Base-by-base conservation (phyloP, 2,888 invertebrate genomes). In the Tillus elongatus region DNA sequence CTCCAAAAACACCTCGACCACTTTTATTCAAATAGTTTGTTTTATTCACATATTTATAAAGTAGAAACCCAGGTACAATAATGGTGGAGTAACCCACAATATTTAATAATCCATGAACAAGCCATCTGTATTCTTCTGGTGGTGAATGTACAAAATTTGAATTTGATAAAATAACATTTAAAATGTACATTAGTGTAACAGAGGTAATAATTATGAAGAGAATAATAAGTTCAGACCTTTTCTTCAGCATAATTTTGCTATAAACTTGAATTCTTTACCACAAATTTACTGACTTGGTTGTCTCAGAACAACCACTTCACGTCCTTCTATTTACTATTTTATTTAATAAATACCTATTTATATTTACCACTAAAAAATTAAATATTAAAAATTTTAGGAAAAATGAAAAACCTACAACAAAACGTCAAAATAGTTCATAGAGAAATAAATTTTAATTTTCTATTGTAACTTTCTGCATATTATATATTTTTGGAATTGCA, bases 41-140 rank as follows among this genome's bases (percentile, higher is more conserved):
- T 56, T 73, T 77, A 45, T 78, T 74, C 13, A 89, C 73, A 65
- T 89, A 91, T 61, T 81, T 82, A 60, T 85, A 86, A 37, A 91
- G 72, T 11, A 92, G 66, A 58, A 77, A 82, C 32, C 88, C 88
- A 1, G 95, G 93, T 40, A 92, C 64, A 58, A 93, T 72, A 37
- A 96, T 72, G n/a, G 89, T 87, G 2, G 82, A 76, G 63, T 95
- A 96, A 9, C 92, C 91, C 11, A 88, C 70, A 37, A 90, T 70
- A 66, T 95, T 95, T 13, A 87, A 69, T 27, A 78, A 55, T 27
- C 93, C 69, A 45, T 83, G 6, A 6, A 19, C 24, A n/a, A 19
- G 24, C 24, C 24, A 19, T 19, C n/a, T 19, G n/a, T 19, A 19
- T 19, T 19, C 24, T 8, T 8, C 6, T 19, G 6, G 24, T 19